Percentiles rank a stretch among this genome's conserved stretches.
phyloP scores from a whole-genome alignment of 2,888 invertebrate genomes.

The Melolontha melolontha region DNA sequence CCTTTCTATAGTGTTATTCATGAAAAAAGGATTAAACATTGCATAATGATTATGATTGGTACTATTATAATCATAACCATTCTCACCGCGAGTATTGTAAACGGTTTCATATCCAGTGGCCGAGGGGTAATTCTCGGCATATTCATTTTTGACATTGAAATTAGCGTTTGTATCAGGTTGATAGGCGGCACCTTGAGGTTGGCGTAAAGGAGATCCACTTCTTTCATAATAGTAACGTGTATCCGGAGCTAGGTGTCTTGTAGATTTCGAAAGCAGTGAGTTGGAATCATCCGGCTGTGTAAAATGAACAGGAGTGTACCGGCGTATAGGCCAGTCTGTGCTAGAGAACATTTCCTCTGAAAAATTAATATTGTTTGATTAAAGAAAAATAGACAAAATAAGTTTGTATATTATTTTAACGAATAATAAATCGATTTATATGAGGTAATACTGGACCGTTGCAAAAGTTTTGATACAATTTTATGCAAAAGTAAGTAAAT shows the following conservation, averaged over 20 bases:
- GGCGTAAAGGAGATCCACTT: conserved; percentile 58
- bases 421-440: too few species aligned
- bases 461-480: too few species aligned
- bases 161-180: conserved; percentile 53
- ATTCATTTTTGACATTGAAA: conserved; percentile 54
- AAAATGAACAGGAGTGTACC: conserved; percentile 83
- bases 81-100: conserved; percentile 63
- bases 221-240: conserved; percentile 75
- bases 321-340: conserved; percentile 80
- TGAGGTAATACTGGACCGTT: too few species aligned
- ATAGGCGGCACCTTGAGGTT: conserved; percentile 57
- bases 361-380: conserved; percentile 51
- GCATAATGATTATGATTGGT: too few species aligned
- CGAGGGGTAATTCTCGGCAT: conserved; percentile 57
- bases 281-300: conserved; percentile 83
- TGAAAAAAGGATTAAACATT: too few species aligned
- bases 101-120: conserved; percentile 57
- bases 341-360: conserved; percentile 76
- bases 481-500: too few species aligned
- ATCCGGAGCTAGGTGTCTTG: conserved; percentile 81
- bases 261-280: conserved; percentile 81
- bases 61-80: background rate
- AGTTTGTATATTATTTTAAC: too few species aligned
- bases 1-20: too few species aligned
- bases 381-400: background rate